Evolutionary conservation across 2,113 vertebrate genomes (phyloP), one percentile per base, ranked within the genome.

Genomic region (Rafetus swinhoei): DNA sequence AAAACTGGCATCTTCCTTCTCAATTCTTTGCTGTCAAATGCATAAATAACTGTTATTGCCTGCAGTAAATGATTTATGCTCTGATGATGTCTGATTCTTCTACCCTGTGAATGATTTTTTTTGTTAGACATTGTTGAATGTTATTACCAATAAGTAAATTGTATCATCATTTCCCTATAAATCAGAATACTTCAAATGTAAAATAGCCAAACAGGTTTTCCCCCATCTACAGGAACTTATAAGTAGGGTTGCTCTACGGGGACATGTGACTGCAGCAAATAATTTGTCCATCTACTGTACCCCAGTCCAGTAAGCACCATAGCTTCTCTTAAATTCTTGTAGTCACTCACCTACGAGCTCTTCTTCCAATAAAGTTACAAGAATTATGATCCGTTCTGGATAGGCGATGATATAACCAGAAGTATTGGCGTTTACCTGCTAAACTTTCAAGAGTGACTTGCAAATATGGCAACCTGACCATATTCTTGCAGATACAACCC

Each of bases 21-120:
- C 91, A 83, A 56, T 29, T 60, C 93, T 87, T 74, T 87, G 84
- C 96, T 97, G 95, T 95, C 94, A 95, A 79, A 93, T 88, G 87
- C 4, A 91, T 94, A 97, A 94, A 86, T 94, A 95, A 96, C 81
- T 86, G 93, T 95, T 95, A 94, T 93, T 93, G 95, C 91, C 89
- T 93, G 59, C 81, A 3, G 2, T 80, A 91, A 92, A 95, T 86
- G 91, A 96, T 79, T 90, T 89, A 92, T 87, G 72, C 76, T 90
- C 92, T 96, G 90, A 86, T 88, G 91, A 90, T 84, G 87, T 82
- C 94, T 81, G 81, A 83, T 95, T 96, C 94, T 94, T 86, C 93
- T 82, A 69, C 82, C 90, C 88, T 96, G 56, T 35, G 91, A 96
- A 96, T 96, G 90, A 89, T 91, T 83, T 95, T 96, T 93, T 93